Evolutionary conservation across 2,797 vertebrate species (phyloP).

Genomic region (Glyptemys insculpta): DNA sequence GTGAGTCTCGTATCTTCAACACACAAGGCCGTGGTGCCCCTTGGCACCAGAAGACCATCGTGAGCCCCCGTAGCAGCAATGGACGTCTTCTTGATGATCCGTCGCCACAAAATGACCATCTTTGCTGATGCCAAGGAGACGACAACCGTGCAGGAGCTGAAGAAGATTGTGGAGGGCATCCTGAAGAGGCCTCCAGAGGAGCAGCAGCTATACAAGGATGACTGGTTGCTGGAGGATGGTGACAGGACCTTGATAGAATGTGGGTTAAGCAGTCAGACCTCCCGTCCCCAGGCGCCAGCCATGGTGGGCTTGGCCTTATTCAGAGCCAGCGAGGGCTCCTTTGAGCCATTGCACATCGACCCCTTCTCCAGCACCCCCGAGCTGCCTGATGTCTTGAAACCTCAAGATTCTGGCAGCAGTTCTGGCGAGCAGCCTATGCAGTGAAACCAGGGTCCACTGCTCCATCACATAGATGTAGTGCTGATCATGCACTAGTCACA

Average conservation of each 20-base stretch:
- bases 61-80: not conserved
- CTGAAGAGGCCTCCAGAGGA: constrained; percentile 30
- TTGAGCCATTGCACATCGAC: not conserved
- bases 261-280: not conserved
- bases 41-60: not conserved
- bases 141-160: constrained; percentile 86
- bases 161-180: constrained; percentile 72
- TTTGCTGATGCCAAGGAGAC: constrained; percentile 86
- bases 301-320: not conserved
- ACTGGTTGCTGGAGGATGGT: not conserved
- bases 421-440: not conserved
- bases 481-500: not conserved
- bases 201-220: constrained; percentile 84
- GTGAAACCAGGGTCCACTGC: not conserved
- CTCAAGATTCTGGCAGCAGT: not conserved
- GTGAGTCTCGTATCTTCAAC: too few species aligned
- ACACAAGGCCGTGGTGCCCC: not conserved
- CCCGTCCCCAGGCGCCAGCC: not conserved
- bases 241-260: not conserved
- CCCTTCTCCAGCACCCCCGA: not conserved
- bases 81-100: constrained; percentile 87
- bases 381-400: not conserved
- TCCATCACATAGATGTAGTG: not conserved
- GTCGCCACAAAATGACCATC: constrained; percentile 84
- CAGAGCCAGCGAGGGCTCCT: not conserved